These are phyloP conservation scores for Ecliptopera silaceata DNA, from an alignment of 2,888 invertebrate genomes.

Conservation along the genomic window DNA sequence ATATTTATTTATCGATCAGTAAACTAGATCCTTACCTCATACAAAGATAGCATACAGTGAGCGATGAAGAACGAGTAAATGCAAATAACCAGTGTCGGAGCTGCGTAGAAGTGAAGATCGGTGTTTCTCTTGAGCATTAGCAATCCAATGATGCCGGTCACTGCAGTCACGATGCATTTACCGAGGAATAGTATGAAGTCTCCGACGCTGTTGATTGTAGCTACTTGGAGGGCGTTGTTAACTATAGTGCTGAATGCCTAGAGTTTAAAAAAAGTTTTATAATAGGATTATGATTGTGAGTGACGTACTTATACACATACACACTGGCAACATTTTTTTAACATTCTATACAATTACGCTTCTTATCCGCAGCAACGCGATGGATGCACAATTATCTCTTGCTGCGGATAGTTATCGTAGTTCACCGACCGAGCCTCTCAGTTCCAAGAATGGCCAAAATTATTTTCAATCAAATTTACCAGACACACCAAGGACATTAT, in stretches of 20 bases:
- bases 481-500: too few relatives aligned
- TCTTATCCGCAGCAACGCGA: too few relatives aligned
- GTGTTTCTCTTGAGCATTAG: constrained; percentile 88
- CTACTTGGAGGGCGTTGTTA: constrained; percentile 92
- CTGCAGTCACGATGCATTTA: constrained; percentile 89
- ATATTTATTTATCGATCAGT: too few relatives aligned
- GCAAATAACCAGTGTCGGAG: constrained; percentile 92
- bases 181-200: constrained; percentile 96
- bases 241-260: constrained; percentile 94
- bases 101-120: constrained; percentile 91
- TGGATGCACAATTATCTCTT: too few relatives aligned
- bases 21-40: constrained; percentile 87
- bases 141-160: constrained; percentile 90
- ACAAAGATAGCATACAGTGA: constrained; percentile 95
- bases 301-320: too few relatives aligned
- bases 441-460: too few relatives aligned
- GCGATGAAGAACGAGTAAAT: constrained; percentile 96
- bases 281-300: background rate
- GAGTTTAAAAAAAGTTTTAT: background rate
- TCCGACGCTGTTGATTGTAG: constrained; percentile 95
- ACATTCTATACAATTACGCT: too few relatives aligned
- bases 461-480: too few relatives aligned
- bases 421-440: too few relatives aligned
- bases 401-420: too few relatives aligned
- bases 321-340: too few relatives aligned